phyloP scores from a whole-genome alignment of 2,113 vertebrate species.

The Sander vitreus region DNA sequence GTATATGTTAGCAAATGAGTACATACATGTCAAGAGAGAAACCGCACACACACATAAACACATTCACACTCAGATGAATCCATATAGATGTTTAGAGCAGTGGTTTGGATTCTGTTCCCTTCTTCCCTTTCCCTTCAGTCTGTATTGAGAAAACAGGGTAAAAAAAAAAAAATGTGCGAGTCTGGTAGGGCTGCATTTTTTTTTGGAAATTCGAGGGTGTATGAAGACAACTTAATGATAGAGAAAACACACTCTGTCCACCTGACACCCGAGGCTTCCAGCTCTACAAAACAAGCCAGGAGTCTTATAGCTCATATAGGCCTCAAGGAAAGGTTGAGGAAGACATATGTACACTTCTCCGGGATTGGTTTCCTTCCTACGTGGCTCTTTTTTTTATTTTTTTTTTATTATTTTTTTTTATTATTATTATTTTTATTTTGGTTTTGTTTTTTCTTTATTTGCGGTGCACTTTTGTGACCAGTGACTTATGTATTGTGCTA shows the following conservation, averaged over 20 bases:
- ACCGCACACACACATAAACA: conserved; percentile 53
- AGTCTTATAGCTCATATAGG: conserved; percentile 41
- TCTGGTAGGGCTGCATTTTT: conserved; percentile 38
- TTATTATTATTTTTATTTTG: conserved; percentile 21
- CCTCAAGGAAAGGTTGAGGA: conserved; percentile 62
- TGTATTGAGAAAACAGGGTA: conserved; percentile 63
- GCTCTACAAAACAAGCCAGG: conserved; percentile 41
- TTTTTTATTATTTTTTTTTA: conserved; percentile 13
- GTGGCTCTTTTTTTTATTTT: conserved; percentile 51
- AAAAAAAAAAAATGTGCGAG: not conserved
- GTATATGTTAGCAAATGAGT: conserved; percentile 81
- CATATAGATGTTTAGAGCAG: conserved; percentile 80
- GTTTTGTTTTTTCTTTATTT: conserved; percentile 62
- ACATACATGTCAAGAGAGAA: conserved; percentile 78
- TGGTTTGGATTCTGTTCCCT: conserved; percentile 71
- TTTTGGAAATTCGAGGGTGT: conserved; percentile 42
- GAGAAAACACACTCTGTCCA: conserved; percentile 29
- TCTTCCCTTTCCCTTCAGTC: conserved; percentile 49
- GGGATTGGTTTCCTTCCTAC: conserved; percentile 66
- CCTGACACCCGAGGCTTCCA: conserved; percentile 47
- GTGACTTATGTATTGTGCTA: conserved; percentile 79
- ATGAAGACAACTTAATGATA: conserved; percentile 25
- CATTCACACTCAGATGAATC: conserved; percentile 67
- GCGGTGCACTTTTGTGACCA: conserved; percentile 79
- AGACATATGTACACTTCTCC: conserved; percentile 63